phyloP scores from a whole-genome alignment of 2,888 invertebrate species.

The Hemistola chrysoprasaria region DNA sequence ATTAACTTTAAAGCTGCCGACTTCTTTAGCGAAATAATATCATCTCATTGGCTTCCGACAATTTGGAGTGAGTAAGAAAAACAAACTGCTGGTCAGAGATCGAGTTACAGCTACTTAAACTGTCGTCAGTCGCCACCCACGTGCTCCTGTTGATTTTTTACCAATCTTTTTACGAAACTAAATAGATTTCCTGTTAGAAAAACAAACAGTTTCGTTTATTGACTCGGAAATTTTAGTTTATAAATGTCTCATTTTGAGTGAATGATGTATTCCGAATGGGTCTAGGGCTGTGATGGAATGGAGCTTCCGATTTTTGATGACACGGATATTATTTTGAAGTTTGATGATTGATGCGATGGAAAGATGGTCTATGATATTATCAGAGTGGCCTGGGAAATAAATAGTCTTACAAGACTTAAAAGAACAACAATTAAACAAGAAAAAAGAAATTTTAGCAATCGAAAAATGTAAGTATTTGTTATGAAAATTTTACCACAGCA shows the following conservation, averaged over 20 bases:
- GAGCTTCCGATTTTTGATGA: slow-evolving; percentile 56
- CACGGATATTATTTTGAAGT: slow-evolving; percentile 28
- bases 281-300: slow-evolving; percentile 57
- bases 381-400: too few relatives aligned
- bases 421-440: too few relatives aligned
- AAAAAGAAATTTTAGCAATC: too few relatives aligned
- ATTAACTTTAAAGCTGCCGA: slow-evolving; percentile 37
- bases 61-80: slow-evolving; percentile 65
- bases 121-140: slow-evolving; percentile 80
- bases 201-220: slow-evolving; percentile 78
- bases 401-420: too few relatives aligned
- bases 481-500: too few relatives aligned
- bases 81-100: slow-evolving; percentile 70
- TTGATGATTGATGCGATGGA: too few relatives aligned
- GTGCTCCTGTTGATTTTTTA: slow-evolving; percentile 61
- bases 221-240: slow-evolving; percentile 67
- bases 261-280: slow-evolving; percentile 76
- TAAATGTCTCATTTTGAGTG: slow-evolving; percentile 70
- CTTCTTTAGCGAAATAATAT: slow-evolving; percentile 55
- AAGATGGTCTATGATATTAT: too few relatives aligned
- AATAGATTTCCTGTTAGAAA: slow-evolving; percentile 80
- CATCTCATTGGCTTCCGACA: slow-evolving; percentile 64
- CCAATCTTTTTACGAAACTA: slow-evolving; percentile 65
- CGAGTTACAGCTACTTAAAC: slow-evolving; percentile 76
- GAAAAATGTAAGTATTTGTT: too few relatives aligned